A percentile compares a stretch with the other conserved stretches of the same genome.
phyloP scores from a whole-genome alignment of 2,888 invertebrate genomes.

The Heteromurus nitidus region DNA sequence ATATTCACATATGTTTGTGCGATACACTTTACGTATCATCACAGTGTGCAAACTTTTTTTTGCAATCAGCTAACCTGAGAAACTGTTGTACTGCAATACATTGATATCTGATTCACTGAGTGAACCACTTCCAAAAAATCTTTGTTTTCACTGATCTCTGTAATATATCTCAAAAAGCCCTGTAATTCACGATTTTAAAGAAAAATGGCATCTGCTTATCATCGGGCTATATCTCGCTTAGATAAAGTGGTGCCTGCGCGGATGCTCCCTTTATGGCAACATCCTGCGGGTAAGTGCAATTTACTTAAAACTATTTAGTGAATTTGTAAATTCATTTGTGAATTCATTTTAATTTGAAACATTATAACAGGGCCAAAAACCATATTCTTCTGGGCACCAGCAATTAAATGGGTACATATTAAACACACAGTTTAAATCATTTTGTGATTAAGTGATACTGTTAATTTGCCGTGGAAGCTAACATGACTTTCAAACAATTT shows the following conservation, averaged over 20 bases:
- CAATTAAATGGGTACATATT: constrained; percentile 54
- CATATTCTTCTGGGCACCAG: constrained; percentile 59
- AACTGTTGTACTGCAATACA: too few species aligned
- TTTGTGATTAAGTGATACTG: not conserved
- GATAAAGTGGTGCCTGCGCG: constrained; percentile 47
- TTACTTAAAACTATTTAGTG: too few species aligned
- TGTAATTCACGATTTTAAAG: too few species aligned
- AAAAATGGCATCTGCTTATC: constrained; percentile 8
- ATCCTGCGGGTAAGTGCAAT: constrained; percentile 47
- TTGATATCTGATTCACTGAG: too few species aligned
- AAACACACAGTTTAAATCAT: not conserved
- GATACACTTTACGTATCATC: too few species aligned
- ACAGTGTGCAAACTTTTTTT: too few species aligned
- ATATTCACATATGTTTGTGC: too few species aligned
- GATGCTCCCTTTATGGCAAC: constrained; percentile 55
- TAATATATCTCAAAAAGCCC: too few species aligned
- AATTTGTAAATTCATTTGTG: not conserved
- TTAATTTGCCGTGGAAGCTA: too few species aligned
- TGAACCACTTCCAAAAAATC: too few species aligned
- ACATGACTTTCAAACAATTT: not conserved
- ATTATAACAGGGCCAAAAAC: constrained; percentile 47
- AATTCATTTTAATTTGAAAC: not conserved
- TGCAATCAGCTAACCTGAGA: too few species aligned
- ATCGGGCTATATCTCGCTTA: constrained; percentile 28
- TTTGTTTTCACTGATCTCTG: too few species aligned